A percentile compares a stretch with the other conserved stretches of the same genome.
phyloP scores from a whole-genome alignment of 2,888 invertebrate genomes.

The Tipula vernalis region DNA sequence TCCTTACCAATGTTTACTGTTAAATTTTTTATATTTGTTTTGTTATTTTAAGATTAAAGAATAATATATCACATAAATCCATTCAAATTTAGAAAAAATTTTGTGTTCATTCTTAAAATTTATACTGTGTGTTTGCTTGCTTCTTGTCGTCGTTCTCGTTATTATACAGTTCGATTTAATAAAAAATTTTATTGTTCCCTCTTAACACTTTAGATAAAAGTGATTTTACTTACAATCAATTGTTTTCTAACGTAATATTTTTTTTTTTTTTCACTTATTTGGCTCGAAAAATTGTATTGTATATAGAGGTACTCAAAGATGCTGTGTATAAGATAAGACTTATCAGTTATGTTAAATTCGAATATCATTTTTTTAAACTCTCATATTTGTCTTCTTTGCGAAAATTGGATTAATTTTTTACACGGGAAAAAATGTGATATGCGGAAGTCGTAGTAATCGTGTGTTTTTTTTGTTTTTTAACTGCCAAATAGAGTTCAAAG shows the following conservation, averaged over 20 bases:
- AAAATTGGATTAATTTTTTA: not conserved
- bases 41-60: not conserved
- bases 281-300: not conserved
- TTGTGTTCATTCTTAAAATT: not conserved
- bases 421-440: not conserved
- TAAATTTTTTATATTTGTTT: not conserved
- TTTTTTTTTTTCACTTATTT: not conserved
- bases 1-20: not conserved
- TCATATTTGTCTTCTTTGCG: not conserved
- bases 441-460: no score
- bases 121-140: not conserved
- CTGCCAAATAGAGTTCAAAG: no score
- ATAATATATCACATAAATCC: constrained; percentile 4
- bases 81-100: not conserved
- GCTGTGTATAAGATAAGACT: not conserved
- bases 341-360: not conserved
- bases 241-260: not conserved
- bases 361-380: not conserved
- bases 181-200: not conserved
- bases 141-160: not conserved
- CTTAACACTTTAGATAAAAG: not conserved
- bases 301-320: not conserved
- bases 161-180: not conserved
- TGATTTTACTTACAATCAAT: not conserved
- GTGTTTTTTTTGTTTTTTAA: no score